These are phyloP conservation scores for Microctenopoma stevenorrisi DNA, from an alignment of 2,797 vertebrate genomes.

Conservation along the genomic window DNA sequence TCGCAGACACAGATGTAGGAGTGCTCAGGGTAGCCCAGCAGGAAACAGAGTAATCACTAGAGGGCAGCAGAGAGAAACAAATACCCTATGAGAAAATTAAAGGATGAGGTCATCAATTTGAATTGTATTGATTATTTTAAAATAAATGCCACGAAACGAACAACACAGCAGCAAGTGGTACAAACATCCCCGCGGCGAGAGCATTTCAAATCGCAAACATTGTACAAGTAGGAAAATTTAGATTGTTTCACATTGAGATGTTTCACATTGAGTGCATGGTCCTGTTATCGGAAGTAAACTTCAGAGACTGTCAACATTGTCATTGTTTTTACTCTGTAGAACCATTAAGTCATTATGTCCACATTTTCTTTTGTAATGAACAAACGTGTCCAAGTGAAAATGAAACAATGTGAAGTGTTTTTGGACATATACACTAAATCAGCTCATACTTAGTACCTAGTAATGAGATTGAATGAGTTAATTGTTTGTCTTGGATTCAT, in stretches of 20 bases:
- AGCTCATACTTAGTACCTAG: no score
- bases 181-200: not conserved
- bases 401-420: not conserved
- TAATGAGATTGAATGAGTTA: not conserved
- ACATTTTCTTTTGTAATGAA: not conserved
- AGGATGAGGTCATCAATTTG: not conserved
- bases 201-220: no score
- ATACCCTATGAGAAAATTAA: not conserved
- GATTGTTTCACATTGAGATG: no score
- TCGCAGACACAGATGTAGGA: not conserved
- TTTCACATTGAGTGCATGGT: no score
- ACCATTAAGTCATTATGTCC: not conserved
- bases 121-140: not conserved
- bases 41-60: constrained; percentile 36
- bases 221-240: no score
- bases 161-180: not conserved
- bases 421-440: not conserved
- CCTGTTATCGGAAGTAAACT: no score
- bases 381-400: not conserved
- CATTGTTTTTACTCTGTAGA: not conserved
- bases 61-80: constrained; percentile 56
- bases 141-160: not conserved
- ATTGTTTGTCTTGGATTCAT: not conserved
- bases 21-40: no score
- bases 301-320: no score